These are phyloP conservation scores for Drosophila rufa DNA, from an alignment of 1,140 invertebrate species.

Conservation along the genomic window DNA sequence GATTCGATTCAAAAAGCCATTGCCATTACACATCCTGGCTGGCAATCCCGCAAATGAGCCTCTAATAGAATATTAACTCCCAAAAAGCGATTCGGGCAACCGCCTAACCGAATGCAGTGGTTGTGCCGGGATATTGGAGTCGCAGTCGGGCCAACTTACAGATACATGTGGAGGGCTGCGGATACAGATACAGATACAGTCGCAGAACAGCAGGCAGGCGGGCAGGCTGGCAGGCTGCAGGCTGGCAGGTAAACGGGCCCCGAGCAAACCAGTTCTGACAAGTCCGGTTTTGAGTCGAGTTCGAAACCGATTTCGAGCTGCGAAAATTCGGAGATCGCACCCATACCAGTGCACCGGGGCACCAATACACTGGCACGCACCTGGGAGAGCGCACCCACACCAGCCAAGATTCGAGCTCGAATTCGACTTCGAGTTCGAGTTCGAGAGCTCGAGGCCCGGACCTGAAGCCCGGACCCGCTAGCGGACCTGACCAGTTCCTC, in stretches of 20 bases:
- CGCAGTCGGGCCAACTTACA: conserved; percentile 24
- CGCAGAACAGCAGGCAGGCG: conserved; percentile 50
- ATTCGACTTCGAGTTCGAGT: conserved; percentile 69
- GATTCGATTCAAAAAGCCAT: conserved; percentile 30
- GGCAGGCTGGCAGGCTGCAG: conserved; percentile 15
- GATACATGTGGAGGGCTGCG: conserved; percentile 9
- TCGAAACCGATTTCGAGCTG: conserved; percentile 56
- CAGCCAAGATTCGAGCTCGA: conserved; percentile 52
- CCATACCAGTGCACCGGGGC: conserved; percentile 43
- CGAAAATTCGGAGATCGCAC: conserved; percentile 79
- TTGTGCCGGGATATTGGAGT: conserved; percentile 42
- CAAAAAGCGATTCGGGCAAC: conserved; percentile 66
- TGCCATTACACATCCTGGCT: conserved; percentile 71
- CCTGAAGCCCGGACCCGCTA: conserved; percentile 45
- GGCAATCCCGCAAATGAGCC: conserved; percentile 84
- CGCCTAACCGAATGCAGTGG: conserved; percentile 54
- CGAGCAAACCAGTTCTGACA: conserved; percentile 53
- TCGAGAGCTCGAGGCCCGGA: conserved; percentile 23
- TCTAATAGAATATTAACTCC: conserved; percentile 85
- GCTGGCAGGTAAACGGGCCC: conserved; percentile 62
- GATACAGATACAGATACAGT: conserved; percentile 20
- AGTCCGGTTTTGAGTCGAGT: conserved; percentile 65
- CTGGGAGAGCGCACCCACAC: conserved; percentile 54
- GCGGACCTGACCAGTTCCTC: conserved; percentile 40
- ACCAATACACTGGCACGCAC: conserved; percentile 41